Base-by-base conservation (phyloP, 1,140 invertebrate genomes). In the Batillaria attramentaria region DNA sequence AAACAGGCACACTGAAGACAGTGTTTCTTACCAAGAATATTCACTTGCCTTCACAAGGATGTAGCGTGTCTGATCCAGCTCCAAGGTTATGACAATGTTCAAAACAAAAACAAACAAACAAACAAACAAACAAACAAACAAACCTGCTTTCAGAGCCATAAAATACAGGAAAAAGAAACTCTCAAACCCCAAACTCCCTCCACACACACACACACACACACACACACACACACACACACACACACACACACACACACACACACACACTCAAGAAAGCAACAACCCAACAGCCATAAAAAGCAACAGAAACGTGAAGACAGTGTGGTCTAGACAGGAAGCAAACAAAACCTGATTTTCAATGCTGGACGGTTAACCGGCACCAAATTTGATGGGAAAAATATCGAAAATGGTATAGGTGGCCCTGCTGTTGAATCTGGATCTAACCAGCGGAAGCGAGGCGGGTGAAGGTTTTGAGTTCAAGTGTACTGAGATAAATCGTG, bases 161-260 rank as follows among this genome's bases (percentile, higher is more conserved):
- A n/a, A n/a, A n/a, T n/a, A n/a, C n/a, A n/a, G n/a, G n/a, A n/a
- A n/a, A n/a, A n/a, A n/a, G n/a, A 62, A 62, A 10, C 57, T 5
- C 6, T 28, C n/a, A 6, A 13, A 13, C 57, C 6, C n/a, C 8
- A 18, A 13, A 13, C 57, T 28, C 8, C 6, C 57, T 28, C 8
- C 57, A 62, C 13, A 62, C 57, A 62, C 57, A 62, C 57, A n/a
- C 57, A 62, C 57, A 28, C 57, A 62, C 57, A 28, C 57, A 62
- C 57, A 28, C 57, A 62, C 57, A 62, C 57, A 28, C 57, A 62
- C 57, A 28, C 57, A 62, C 57, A 28, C 57, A 28, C 57, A 62
- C 57, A 28, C 57, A 62, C 57, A 28, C 57, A 62, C 57, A 28
- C 57, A 62, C 57, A 62, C 57, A 62, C 57, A 62, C 57, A 62